phyloP scores from a whole-genome alignment of 2,888 invertebrate species.

The Acrobasis suavella region DNA sequence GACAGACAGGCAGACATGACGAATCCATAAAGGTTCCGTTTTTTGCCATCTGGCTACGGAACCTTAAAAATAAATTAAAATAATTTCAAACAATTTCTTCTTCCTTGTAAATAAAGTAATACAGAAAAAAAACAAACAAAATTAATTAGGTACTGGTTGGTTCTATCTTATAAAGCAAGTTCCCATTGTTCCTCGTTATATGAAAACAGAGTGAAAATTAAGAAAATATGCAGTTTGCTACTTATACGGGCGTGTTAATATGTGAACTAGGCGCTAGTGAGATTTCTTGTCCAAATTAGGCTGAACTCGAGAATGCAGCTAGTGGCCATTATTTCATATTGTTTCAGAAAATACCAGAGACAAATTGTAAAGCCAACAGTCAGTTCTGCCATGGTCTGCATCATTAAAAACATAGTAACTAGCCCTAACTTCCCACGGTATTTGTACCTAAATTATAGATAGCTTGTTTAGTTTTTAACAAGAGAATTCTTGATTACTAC shows the following conservation, averaged over 20 bases:
- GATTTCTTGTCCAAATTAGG: conserved; percentile 2
- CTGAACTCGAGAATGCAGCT: conserved; percentile 7
- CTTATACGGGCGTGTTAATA: conserved; percentile 15
- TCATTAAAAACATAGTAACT: not conserved
- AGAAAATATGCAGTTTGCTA: conserved; percentile 15
- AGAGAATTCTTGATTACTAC: not conserved
- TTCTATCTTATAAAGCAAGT: not conserved
- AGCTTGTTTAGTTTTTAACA: not conserved
- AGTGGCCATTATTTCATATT: conserved; percentile 9
- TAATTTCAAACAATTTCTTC: too few relatives aligned
- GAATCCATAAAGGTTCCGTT: too few relatives aligned
- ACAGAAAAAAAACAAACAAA: not conserved
- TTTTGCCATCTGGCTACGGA: too few relatives aligned
- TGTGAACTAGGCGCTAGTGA: conserved; percentile 1
- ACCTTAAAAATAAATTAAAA: too few relatives aligned
- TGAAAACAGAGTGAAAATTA: conserved; percentile 15
- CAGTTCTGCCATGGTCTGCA: not conserved
- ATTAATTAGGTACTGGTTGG: not conserved
- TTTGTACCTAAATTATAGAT: not conserved
- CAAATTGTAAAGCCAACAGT: not conserved
- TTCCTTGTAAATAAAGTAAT: too few relatives aligned
- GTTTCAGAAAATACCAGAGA: not conserved
- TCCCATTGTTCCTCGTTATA: not conserved
- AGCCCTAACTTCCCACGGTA: not conserved
- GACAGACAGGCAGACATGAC: too few relatives aligned